Evolutionary conservation across 23 tunicate species (phyloP), one percentile per base, ranked within the genome.

Genomic region (Ascidia mentula): DNA sequence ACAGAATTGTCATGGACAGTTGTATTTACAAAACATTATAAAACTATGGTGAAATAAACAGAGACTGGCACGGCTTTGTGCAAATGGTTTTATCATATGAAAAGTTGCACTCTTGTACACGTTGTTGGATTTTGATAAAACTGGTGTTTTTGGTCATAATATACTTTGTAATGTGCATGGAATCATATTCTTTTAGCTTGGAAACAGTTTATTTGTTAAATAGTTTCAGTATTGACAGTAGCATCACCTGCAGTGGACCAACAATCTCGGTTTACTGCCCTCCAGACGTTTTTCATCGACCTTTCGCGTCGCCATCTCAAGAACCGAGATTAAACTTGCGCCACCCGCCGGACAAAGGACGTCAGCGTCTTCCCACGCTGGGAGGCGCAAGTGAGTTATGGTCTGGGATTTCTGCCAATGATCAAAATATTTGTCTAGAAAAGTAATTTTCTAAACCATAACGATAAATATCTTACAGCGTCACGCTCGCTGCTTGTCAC

Each of bases 241-340:
- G 22, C 77, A 37, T 65, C n/a, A 93, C 98, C 92, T 84, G 98
- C 98, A 93, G 71, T 93, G 98, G 31, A 93, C 83, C 4, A 93
- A 40, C 26, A 93, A 88, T 36, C 81, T 76, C 0, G 97, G 46
- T 45, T 80, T 83, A 26, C 40, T 46, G 37, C 85, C 60, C 15
- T 80, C 82, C 3, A 28, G 22, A 1, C 40, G 39, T 2, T 33
- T 36, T 34, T 46, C 32, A 38, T 78, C 80, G 59, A 76, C 69
- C 37, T 88, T 69, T 45, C 18, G 59, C 18, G 40, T 77, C 34
- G 77, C 60, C 15, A 59, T 59, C 31, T 85, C 86, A 0, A 92
- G 45, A 18, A 70, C 40, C 33, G 79, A 37, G 2, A 92, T 72
- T 60, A 92, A 34, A 22, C 75, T 76, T 18, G 79, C 84, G 81